phyloP scores from a whole-genome alignment of 2,797 vertebrate genomes.

The Mus spretus region DNA sequence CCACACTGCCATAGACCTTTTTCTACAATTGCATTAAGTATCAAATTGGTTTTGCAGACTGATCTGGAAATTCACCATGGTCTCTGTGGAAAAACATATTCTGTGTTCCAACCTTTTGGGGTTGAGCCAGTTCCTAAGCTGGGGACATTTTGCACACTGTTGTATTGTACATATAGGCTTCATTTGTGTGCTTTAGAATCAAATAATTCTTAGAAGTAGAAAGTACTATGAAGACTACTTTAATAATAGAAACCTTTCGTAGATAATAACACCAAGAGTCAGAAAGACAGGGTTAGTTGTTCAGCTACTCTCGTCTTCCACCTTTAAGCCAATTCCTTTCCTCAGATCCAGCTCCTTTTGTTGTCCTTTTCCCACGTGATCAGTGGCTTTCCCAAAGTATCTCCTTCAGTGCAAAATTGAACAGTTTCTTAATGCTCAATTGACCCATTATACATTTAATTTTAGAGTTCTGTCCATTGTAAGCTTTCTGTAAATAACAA shows the following conservation, averaged over 20 bases:
- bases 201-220: constrained; percentile 62
- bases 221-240: constrained; percentile 31
- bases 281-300: background rate
- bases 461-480: constrained; percentile 55
- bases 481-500: constrained; percentile 67
- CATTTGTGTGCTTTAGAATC: constrained; percentile 58
- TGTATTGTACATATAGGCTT: constrained; percentile 69
- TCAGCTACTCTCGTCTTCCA: constrained; percentile 18
- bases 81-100: constrained; percentile 80
- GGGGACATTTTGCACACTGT: constrained; percentile 73
- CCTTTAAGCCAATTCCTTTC: background rate
- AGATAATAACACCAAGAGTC: constrained; percentile 54
- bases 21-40: constrained; percentile 67
- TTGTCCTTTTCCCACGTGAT: background rate
- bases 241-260: constrained; percentile 53
- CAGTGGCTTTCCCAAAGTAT: background rate
- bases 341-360: constrained; percentile 6
- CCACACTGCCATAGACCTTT: constrained; percentile 57
- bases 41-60: constrained; percentile 76
- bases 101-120: constrained; percentile 78
- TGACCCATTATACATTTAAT: constrained; percentile 48
- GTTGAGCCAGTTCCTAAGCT: constrained; percentile 72
- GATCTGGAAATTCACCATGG: constrained; percentile 66
- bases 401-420: constrained; percentile 50
- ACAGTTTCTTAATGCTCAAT: constrained; percentile 58